A percentile compares a stretch with the other conserved stretches of the same genome.
Conservation (phyloP, 2,113 vertebrate species). For the Sisor rabdophorus region DNA sequence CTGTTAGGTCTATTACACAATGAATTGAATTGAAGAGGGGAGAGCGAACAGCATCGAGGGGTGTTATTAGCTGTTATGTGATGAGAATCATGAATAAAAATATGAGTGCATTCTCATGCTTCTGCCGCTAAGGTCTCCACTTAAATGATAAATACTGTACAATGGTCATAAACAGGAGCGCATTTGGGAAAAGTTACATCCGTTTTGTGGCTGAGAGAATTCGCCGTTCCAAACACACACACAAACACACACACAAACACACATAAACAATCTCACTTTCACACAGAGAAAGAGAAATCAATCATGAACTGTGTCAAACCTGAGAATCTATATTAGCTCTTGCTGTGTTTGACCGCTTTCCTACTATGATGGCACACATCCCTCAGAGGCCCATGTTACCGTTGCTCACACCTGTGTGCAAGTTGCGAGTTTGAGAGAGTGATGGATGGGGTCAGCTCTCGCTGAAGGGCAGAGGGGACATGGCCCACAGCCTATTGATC, state of each 20-base stretch:
- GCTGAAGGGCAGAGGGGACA: conserved; percentile 43
- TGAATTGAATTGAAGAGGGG: conserved; percentile 68
- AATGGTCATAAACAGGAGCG: conserved; percentile 41
- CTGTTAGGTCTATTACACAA: conserved; percentile 73
- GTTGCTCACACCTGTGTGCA: conserved; percentile 29
- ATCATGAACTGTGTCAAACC: conserved; percentile 42
- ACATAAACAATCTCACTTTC: conserved; percentile 12
- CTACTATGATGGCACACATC: conserved; percentile 26
- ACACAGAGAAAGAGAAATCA: conserved; percentile 41
- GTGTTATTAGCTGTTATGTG: conserved; percentile 49
- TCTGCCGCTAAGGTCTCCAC: conserved; percentile 41
- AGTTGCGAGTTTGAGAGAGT: conserved; percentile 23
- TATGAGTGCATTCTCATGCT: conserved; percentile 31
- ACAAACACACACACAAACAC: conserved; percentile 9
- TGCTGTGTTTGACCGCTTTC: conserved; percentile 27
- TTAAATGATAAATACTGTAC: conserved; percentile 47
- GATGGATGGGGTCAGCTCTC: conserved; percentile 37
- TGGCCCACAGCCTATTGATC: conserved; percentile 42
- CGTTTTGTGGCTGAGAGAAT: conserved; percentile 36
- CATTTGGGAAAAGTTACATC: conserved; percentile 29
- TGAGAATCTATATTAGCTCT: conserved; percentile 42
- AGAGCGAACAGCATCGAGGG: conserved; percentile 60
- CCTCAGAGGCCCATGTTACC: conserved; percentile 15
- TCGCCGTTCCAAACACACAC: conserved; percentile 3
- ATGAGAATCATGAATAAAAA: conserved; percentile 49